phyloP scores from a whole-genome alignment of 2,113 vertebrate genomes.

The Elachura formosa region DNA sequence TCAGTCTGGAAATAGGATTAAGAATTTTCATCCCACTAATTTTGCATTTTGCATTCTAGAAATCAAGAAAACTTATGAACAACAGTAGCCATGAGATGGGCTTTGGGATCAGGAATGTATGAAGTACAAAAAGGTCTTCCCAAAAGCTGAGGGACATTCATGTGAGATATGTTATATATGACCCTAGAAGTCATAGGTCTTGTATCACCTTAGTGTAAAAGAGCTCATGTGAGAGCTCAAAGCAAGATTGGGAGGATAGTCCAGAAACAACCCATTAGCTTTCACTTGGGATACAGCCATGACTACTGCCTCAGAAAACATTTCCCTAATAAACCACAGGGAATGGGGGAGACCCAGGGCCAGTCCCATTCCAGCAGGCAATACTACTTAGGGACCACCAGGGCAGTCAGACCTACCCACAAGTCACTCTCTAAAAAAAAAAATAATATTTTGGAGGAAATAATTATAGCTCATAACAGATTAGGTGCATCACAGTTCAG shows the following conservation, averaged over 20 bases:
- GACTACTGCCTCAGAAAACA: neutral
- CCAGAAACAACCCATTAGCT: neutral
- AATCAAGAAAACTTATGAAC: neutral
- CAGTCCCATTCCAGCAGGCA: neutral
- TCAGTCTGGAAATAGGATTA: neutral
- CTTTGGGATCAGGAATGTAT: neutral
- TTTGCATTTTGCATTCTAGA: neutral
- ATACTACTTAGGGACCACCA: neutral
- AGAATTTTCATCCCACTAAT: neutral
- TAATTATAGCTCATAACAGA: neutral
- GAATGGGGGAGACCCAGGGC: neutral
- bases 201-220: neutral
- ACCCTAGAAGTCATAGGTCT: neutral
- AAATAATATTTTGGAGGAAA: neutral
- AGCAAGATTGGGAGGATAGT: neutral
- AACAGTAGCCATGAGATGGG: neutral
- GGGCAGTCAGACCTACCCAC: neutral
- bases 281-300: neutral
- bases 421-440: neutral
- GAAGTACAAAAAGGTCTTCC: neutral
- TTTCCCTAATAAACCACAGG: neutral
- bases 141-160: neutral
- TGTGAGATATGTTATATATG: neutral
- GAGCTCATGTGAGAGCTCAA: neutral
- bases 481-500: neutral